Evolutionary conservation across 2,888 invertebrate species (phyloP).

Genomic region (Catocala nupta): DNA sequence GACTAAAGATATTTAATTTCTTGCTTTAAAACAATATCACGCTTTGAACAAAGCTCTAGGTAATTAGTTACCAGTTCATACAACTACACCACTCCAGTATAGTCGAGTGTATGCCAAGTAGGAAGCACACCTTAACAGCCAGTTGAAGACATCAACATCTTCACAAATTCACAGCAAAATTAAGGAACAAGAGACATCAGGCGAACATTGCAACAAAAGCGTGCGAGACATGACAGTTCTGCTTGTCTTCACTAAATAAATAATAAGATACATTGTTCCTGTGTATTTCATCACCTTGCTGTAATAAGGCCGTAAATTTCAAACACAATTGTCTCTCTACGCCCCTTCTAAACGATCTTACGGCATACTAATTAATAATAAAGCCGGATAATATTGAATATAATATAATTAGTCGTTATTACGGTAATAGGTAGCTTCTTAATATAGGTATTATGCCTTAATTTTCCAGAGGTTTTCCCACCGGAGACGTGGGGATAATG

Average conservation of each 20-base stretch:
- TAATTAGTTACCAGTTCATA: too few relatives aligned
- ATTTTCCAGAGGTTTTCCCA: slow-evolving; percentile 30
- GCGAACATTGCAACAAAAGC: slow-evolving; percentile 26
- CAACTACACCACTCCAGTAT: too few relatives aligned
- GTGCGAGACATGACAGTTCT: slow-evolving; percentile 10
- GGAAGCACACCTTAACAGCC: too few relatives aligned
- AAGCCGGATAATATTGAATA: slow-evolving; percentile 11
- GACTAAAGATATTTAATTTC: too few relatives aligned
- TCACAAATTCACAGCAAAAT: slow-evolving; percentile 15
- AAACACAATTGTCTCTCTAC: slow-evolving; percentile 23
- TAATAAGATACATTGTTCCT: slow-evolving; percentile 24
- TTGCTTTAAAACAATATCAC: too few relatives aligned
- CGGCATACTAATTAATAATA: slow-evolving; percentile 20
- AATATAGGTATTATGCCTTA: slow-evolving; percentile 21
- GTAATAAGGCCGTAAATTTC: slow-evolving; percentile 22
- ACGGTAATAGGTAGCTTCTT: slow-evolving; percentile 15
- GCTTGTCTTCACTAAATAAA: slow-evolving; percentile 22
- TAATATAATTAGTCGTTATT: slow-evolving; percentile 25
- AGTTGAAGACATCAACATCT: neutral
- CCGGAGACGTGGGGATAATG: slow-evolving; percentile 27
- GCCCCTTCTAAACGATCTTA: slow-evolving; percentile 14
- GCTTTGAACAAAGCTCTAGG: too few relatives aligned
- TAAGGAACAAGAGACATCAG: slow-evolving; percentile 21
- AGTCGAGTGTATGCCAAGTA: too few relatives aligned
- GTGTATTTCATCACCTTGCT: slow-evolving; percentile 14